Conservation (phyloP, 2,888 invertebrate genomes). For the Linyphia triangularis region DNA sequence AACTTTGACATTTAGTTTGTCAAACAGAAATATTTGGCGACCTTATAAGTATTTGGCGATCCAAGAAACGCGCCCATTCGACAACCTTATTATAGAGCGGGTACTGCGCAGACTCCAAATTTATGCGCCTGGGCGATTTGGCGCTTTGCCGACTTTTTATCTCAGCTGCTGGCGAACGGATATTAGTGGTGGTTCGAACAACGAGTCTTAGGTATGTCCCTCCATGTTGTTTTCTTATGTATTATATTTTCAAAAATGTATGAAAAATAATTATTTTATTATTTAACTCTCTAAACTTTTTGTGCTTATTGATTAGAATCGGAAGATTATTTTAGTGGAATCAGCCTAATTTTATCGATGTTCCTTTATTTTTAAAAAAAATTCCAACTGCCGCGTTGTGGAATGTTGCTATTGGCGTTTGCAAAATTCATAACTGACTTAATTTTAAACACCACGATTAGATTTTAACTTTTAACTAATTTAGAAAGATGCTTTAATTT, state of each 20-base stretch:
- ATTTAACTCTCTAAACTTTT: background rate
- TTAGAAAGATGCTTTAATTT: background rate
- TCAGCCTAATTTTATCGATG: background rate
- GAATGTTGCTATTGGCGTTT: background rate
- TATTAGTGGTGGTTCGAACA: conserved; percentile 50
- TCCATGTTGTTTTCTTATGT: conserved; percentile 21
- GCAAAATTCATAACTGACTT: background rate
- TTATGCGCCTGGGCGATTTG: conserved; percentile 40
- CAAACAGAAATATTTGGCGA: background rate
- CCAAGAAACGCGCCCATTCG: background rate
- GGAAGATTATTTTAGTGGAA: background rate
- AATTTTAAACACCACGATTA: background rate
- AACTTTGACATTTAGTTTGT: conserved; percentile 8
- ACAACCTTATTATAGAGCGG: conserved; percentile 11
- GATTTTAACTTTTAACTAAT: background rate
- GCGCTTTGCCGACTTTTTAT: conserved; percentile 49
- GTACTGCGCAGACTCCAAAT: conserved; percentile 30
- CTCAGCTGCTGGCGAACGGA: conserved; percentile 47
- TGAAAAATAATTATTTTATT: conserved; percentile 8
- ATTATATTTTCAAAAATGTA: conserved; percentile 12
- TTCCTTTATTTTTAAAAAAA: background rate
- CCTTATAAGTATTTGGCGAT: conserved; percentile 25
- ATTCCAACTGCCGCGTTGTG: background rate
- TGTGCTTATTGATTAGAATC: background rate
- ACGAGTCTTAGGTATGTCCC: conserved; percentile 17